Conservation (phyloP, 2,888 invertebrate species). For the Epinotia nisella region DNA sequence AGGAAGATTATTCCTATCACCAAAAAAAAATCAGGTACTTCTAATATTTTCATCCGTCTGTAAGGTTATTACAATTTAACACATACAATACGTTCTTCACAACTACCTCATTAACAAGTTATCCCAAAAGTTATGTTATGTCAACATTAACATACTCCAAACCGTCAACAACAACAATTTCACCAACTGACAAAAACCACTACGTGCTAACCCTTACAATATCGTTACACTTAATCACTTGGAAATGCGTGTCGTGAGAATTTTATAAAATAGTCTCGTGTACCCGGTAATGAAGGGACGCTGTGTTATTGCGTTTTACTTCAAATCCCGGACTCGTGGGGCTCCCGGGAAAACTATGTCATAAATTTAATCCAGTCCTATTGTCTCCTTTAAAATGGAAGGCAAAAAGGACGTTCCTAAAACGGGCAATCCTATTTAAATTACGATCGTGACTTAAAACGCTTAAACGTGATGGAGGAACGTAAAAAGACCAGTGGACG, state of each 20-base stretch:
- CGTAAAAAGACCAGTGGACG: constrained; percentile 19
- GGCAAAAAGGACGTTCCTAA: constrained; percentile 38
- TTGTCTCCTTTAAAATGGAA: constrained; percentile 53
- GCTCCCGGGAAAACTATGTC: constrained; percentile 56
- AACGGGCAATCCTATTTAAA: constrained; percentile 19
- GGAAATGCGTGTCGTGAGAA: constrained; percentile 41
- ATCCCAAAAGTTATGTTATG: not conserved
- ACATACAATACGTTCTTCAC: not conserved
- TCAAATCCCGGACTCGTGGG: constrained; percentile 53
- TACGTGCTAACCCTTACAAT: constrained; percentile 33
- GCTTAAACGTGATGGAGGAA: constrained; percentile 20
- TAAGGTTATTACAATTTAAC: not conserved
- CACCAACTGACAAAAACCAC: constrained; percentile 31
- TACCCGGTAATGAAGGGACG: constrained; percentile 62
- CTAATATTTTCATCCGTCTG: no score
- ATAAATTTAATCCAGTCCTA: constrained; percentile 63
- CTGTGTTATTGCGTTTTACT: constrained; percentile 60
- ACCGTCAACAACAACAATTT: constrained; percentile 31
- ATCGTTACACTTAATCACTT: constrained; percentile 42
- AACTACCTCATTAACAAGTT: not conserved
- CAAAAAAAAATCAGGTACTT: no score
- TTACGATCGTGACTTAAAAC: constrained; percentile 28
- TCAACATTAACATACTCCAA: constrained; percentile 17
- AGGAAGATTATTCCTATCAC: no score
- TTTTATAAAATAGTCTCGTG: constrained; percentile 59